phyloP scores from a whole-genome alignment of 1,140 invertebrate species.

The Copidosoma floridanum region DNA sequence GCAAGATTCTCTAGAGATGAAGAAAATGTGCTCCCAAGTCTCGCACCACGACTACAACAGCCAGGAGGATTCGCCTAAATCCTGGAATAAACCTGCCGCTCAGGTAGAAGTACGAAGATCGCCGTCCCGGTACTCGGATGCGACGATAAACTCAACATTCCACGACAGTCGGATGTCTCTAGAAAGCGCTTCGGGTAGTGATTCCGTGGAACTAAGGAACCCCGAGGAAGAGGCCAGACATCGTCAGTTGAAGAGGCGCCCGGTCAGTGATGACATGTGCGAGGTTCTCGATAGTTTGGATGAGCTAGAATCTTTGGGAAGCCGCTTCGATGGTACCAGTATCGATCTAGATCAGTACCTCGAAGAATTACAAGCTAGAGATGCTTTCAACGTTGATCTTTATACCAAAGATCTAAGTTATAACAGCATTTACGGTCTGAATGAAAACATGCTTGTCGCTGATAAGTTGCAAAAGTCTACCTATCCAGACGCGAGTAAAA shows the following conservation, averaged over 20 bases:
- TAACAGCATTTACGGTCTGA: conserved; percentile 48
- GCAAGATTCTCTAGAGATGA: conserved; percentile 43
- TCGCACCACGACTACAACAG: conserved; percentile 25
- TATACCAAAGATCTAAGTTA: conserved; percentile 49
- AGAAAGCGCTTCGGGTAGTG: conserved; percentile 46
- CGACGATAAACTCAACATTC: conserved; percentile 43
- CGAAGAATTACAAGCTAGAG: conserved; percentile 61
- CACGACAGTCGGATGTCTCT: conserved; percentile 43
- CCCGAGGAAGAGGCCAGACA: conserved; percentile 58
- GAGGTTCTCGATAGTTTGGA: conserved; percentile 53
- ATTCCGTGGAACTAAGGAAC: conserved; percentile 59
- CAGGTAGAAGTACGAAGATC: conserved; percentile 42
- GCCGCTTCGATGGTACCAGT: conserved; percentile 60
- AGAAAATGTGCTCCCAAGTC: conserved; percentile 39
- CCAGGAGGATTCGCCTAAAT: conserved; percentile 35
- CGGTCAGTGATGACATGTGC: conserved; percentile 65
- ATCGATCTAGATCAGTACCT: conserved; percentile 68
- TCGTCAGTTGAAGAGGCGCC: conserved; percentile 67
- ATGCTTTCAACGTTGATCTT: conserved; percentile 50
- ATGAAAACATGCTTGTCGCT: conserved; percentile 42
- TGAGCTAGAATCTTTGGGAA: conserved; percentile 64
- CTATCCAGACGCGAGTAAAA: conserved; percentile 36
- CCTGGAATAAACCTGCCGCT: conserved; percentile 42
- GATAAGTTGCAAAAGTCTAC: conserved; percentile 45
- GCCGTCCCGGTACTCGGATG: conserved; percentile 41